Percentiles rank a stretch among this genome's conserved stretches.
Conservation (phyloP, 2,888 invertebrate species). For the Bombylius discolor region DNA sequence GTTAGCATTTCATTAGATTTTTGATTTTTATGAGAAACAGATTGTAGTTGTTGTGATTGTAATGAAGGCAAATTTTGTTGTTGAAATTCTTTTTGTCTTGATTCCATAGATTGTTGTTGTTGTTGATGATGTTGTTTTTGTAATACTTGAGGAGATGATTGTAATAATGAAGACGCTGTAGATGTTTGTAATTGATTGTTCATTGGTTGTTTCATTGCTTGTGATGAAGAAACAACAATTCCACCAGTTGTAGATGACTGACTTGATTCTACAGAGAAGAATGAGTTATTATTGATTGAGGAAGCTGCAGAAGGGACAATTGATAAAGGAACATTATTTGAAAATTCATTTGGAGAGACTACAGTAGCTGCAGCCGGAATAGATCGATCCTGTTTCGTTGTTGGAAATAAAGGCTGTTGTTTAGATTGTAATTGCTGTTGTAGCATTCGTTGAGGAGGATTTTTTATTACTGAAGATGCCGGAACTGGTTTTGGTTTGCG, state of each 20-base stretch:
- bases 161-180: not conserved
- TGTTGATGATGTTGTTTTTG: not conserved
- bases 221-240: not conserved
- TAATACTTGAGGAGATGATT: not conserved
- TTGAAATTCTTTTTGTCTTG: too few relatives aligned
- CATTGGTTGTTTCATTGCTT: not conserved
- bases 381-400: not conserved
- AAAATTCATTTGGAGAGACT: not conserved
- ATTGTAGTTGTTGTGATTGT: conserved; percentile 5
- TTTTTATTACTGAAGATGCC: not conserved
- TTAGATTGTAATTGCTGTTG: not conserved
- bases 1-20: not conserved
- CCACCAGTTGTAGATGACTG: not conserved
- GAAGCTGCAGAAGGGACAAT: not conserved
- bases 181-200: not conserved
- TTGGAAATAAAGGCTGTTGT: not conserved
- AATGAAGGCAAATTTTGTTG: too few relatives aligned
- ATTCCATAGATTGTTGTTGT: too few relatives aligned
- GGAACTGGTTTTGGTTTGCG: conserved; percentile 14
- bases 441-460: not conserved
- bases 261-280: not conserved
- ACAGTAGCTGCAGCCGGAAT: not conserved
- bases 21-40: conserved; percentile 10
- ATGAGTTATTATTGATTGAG: not conserved
- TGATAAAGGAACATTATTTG: not conserved